phyloP scores from a whole-genome alignment of 2,888 invertebrate genomes.

The Watsonalla cultraria region DNA sequence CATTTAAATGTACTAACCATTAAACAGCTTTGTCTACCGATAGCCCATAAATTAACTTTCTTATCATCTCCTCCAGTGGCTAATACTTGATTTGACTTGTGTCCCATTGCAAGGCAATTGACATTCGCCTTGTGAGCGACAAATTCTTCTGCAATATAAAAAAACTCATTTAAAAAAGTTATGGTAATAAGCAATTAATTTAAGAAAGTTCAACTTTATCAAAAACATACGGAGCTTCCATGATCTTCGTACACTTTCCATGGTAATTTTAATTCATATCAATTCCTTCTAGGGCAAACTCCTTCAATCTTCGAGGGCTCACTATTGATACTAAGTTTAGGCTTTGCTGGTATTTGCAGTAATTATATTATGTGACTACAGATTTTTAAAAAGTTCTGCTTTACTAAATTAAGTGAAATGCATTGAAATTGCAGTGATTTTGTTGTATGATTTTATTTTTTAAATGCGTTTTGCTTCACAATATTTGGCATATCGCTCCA shows the following conservation, averaged over 20 bases:
- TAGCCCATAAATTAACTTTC: conserved; percentile 98
- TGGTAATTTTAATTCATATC: conserved; percentile 35
- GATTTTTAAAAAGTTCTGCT: neutral
- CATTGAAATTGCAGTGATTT: neutral
- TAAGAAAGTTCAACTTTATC: neutral
- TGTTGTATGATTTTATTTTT: no score
- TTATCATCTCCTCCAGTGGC: conserved; percentile 98
- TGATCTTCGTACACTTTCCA: conserved; percentile 83
- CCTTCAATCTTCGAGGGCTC: conserved; percentile 19
- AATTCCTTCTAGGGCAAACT: conserved; percentile 37
- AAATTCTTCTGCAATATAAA: conserved; percentile 85
- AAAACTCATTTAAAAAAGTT: neutral
- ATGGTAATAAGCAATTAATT: neutral
- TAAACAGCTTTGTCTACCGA: conserved; percentile 96
- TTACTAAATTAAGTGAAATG: neutral
- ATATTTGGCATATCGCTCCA: no score
- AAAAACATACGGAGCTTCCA: conserved; percentile 89
- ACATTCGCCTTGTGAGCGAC: conserved; percentile 92
- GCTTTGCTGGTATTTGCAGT: neutral
- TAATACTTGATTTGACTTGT: conserved; percentile 93
- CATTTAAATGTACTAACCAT: conserved; percentile 81
- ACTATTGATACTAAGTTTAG: neutral
- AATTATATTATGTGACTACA: neutral
- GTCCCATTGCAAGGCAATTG: conserved; percentile 92
- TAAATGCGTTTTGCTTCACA: no score